Evolutionary conservation across 2,113 vertebrate species (phyloP).

Genomic region (Rafetus swinhoei): DNA sequence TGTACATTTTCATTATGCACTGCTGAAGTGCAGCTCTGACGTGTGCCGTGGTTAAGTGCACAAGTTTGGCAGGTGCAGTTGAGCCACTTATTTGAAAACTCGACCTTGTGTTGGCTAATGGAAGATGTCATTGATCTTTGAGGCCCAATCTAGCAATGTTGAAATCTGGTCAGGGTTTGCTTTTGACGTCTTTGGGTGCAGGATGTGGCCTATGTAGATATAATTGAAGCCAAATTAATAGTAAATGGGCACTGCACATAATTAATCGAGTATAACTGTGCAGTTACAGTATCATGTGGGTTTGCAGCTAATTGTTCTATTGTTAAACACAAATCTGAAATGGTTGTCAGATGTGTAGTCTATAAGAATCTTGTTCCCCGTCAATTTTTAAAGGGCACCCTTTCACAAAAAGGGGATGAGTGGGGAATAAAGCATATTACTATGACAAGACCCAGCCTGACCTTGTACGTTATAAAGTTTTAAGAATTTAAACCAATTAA

Average conservation of each 20-base stretch:
- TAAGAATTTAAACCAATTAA: background rate
- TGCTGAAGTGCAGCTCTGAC: background rate
- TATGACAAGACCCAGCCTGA: background rate
- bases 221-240: background rate
- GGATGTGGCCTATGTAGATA: background rate
- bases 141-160: background rate
- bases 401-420: background rate
- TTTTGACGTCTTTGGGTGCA: accelerated
- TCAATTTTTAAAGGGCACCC: background rate
- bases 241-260: accelerated
- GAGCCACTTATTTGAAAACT: background rate
- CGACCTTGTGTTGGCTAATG: accelerated
- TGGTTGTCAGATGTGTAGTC: background rate
- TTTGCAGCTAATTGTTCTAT: accelerated
- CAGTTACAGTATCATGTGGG: background rate
- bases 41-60: accelerated
- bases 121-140: conserved; percentile 5
- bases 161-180: background rate
- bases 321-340: background rate
- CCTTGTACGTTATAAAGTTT: background rate
- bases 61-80: background rate
- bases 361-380: background rate
- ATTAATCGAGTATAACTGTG: background rate
- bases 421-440: background rate
- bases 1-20: background rate